Base-by-base conservation (phyloP, 2,113 vertebrate genomes). In the Passer montanus region DNA sequence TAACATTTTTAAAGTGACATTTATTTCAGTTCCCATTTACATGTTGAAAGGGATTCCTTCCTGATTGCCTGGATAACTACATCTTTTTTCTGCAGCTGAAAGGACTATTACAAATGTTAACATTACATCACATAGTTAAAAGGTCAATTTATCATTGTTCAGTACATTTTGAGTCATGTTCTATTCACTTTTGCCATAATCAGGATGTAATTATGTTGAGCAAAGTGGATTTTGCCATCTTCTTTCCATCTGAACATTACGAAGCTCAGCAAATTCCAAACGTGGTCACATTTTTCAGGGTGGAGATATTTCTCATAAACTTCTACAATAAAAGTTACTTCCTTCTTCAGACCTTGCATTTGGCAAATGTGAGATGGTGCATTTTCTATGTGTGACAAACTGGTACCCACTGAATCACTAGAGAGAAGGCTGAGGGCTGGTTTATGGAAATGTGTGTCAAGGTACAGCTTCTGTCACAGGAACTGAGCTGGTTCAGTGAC, bases 81-180 rank as follows among this genome's bases (percentile, higher is more conserved):
- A 17, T 66, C 10, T 88, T 77, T 93, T 82, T 82, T 27, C 63
- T 86, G n/a, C 47, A 68, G 47, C 30, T 68, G 53, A 47, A 94
- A 88, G 41, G 49, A 60, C 92, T 90, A 67, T 86, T 92, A 72
- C 60, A 82, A 89, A 64, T 82, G 68, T 82, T 95, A 95, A 73
- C 66, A 50, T 90, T 92, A 62, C 58, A 58, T 84, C 77, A 78
- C n/a, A 60, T 52, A 85, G 59, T 87, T 94, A 94, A 97, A 96
- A 85, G 26, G 89, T 83, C 89, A 93, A 76, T n/a, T 60, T 58
- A 59, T 90, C 47, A 37, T 53, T 53, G 35, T 87, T 93, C 72
- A 33, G 77, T 79, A 47, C 75, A 63, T 92, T 89, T 68, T 84
- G 78, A 86, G 85, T 72, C 21, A 74, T 63, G 90, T 86, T 94